phyloP scores from a whole-genome alignment of 2,797 vertebrate genomes.

The Muscicapa comitata region DNA sequence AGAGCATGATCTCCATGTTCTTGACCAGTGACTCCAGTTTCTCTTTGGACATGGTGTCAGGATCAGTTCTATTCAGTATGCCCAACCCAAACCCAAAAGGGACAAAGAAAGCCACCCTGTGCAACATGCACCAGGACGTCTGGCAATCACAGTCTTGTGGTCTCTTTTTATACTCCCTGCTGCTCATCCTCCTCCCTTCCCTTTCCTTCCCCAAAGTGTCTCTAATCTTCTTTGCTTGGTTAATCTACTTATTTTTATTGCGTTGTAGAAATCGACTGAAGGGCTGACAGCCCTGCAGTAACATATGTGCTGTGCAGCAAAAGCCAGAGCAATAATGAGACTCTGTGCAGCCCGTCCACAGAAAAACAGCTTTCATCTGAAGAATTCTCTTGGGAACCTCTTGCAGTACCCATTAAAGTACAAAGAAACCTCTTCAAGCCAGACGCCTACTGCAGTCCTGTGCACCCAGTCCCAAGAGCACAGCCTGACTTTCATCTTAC shows the following conservation, averaged over 20 bases:
- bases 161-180: conserved; percentile 48
- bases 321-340: conserved; percentile 39
- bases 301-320: conserved; percentile 40
- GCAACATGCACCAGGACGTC: conserved; percentile 43
- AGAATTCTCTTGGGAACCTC: background rate
- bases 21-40: conserved; percentile 86
- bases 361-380: conserved; percentile 8
- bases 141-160: background rate
- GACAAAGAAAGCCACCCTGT: conserved; percentile 69
- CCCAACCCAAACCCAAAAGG: conserved; percentile 64
- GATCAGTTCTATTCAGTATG: conserved; percentile 1
- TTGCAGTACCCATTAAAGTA: conserved; percentile 3
- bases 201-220: conserved; percentile 29
- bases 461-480: background rate
- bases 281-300: conserved; percentile 31
- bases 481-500: background rate
- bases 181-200: conserved; percentile 52
- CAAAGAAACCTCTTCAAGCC: conserved; percentile 23
- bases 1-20: conserved; percentile 86
- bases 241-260: conserved; percentile 70
- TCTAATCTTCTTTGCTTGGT: conserved; percentile 49
- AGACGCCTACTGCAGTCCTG: background rate
- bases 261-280: conserved; percentile 22
- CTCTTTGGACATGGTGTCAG: conserved; percentile 81
- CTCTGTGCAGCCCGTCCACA: background rate